Evolutionary conservation across 92 coral and sea anemone genomes (phyloP), one percentile per base, ranked within the genome.

Genomic region (Palythoa grandiflora): DNA sequence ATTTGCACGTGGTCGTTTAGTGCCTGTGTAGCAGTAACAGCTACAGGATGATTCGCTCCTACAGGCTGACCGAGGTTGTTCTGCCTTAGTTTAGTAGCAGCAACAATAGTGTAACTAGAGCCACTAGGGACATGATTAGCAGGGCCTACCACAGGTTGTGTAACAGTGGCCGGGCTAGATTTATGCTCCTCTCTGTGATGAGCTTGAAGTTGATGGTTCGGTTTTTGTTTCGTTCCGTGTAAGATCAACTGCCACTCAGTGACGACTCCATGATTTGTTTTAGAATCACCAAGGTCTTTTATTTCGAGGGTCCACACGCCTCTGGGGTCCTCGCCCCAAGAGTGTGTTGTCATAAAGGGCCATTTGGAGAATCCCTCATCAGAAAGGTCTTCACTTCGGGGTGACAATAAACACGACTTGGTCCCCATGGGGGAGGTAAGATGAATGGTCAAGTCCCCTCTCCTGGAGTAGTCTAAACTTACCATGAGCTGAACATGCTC

Each of bases 271-370:
- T 92, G 99, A 83, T 93, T 95, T 9, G 93, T 89, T 86, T 93
- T 91, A 57, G 93, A 85, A 75, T 93, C 97, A 2, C 99, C 99
- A 28, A 94, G 87, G 90, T 97, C 99, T 72, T 95, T 93, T 75
- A 97, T 97, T 77, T 97, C 98, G 63, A 97, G 85, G 28, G 98
- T 97, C 99, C 99, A 97, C 48, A 91, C 91, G n/a, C 99, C 99
- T 37, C 98, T 88, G 7, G 99, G 99, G 84, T 97, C 99, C 95
- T 97, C 99, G 35, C 99, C 99, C 99, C 99, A 97, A 4, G 98
- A 92, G 61, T 97, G 99, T 65, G 99, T 97, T 50, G 99, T 97
- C 99, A 97, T 97, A 71, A 97, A 97, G 75, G 99, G 99, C 99
- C 99, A 97, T 89, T 97, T 97, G 60, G 98, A 90, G 89, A 97